Evolutionary conservation across 2,888 invertebrate genomes (phyloP).

Genomic region (Drosophila vallismaia): DNA sequence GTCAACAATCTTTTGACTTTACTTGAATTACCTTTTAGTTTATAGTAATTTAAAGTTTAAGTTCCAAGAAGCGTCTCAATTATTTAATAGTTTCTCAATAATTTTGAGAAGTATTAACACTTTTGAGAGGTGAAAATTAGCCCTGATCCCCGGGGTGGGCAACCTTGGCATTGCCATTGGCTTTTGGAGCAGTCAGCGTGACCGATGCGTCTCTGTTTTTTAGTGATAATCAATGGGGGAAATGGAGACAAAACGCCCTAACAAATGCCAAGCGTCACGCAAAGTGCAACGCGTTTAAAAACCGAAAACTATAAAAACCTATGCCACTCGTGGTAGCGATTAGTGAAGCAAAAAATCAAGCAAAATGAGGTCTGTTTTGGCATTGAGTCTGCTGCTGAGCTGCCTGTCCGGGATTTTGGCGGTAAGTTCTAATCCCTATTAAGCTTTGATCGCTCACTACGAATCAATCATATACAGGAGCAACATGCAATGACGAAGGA

Average conservation of each 20-base stretch:
- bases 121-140: conserved; percentile 4
- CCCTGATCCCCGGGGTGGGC: conserved; percentile 1
- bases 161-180: conserved; percentile 25
- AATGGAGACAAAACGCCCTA: conserved; percentile 18
- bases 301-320: conserved; percentile 36
- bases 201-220: conserved; percentile 19
- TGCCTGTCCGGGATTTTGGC: conserved; percentile 45
- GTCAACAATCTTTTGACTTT: background rate
- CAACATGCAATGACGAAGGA: background rate
- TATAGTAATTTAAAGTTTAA: background rate
- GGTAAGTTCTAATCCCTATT: conserved; percentile 24
- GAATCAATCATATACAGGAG: background rate
- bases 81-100: background rate
- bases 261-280: conserved; percentile 31
- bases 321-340: conserved; percentile 9
- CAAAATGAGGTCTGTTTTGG: conserved; percentile 54
- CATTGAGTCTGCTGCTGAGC: conserved; percentile 44
- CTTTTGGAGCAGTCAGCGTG: conserved; percentile 21
- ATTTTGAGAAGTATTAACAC: background rate
- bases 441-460: background rate
- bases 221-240: conserved; percentile 29
- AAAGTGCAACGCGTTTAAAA: conserved; percentile 1
- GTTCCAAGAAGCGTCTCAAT: background rate
- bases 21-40: background rate
- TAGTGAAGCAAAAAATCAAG: conserved; percentile 22